phyloP scores from a whole-genome alignment of 2,113 vertebrate species.

The Melanerpes formicivorus region DNA sequence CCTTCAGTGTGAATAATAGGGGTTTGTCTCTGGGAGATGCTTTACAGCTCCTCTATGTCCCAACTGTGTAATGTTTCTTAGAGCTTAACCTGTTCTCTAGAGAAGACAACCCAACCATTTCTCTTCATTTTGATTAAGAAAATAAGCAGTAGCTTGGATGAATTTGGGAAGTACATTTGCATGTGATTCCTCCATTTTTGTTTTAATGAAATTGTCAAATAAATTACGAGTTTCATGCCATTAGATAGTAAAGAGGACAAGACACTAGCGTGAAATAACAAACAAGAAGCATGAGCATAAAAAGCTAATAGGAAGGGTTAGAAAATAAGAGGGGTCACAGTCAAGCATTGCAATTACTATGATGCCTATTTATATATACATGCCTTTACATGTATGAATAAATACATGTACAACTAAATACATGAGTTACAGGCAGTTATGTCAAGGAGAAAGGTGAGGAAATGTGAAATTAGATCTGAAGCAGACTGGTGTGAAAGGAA shows the following conservation, averaged over 20 bases:
- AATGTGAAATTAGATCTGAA: not conserved
- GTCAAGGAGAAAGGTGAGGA: not conserved
- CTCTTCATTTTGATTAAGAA: not conserved
- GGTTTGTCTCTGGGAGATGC: not conserved
- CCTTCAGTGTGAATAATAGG: not conserved
- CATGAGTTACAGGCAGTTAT: not conserved
- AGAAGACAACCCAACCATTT: not conserved
- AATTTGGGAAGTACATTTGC: not conserved
- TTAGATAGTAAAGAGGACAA: not conserved
- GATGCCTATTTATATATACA: not conserved
- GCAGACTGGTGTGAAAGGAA: not conserved
- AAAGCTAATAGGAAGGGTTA: not conserved
- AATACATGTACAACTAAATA: not conserved
- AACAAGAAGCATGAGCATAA: not conserved
- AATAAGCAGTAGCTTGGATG: not conserved
- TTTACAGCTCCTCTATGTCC: not conserved
- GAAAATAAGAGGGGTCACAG: not conserved
- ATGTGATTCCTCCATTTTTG: not conserved
- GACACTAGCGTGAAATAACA: not conserved
- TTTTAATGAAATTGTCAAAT: not conserved
- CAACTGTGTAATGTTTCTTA: not conserved
- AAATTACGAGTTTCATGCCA: not conserved
- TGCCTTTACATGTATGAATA: not conserved
- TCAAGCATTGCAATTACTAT: not conserved
- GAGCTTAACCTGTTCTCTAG: not conserved